These are phyloP conservation scores for Drosophila bunnanda DNA, from an alignment of 2,888 invertebrate genomes.

Conservation along the genomic window DNA sequence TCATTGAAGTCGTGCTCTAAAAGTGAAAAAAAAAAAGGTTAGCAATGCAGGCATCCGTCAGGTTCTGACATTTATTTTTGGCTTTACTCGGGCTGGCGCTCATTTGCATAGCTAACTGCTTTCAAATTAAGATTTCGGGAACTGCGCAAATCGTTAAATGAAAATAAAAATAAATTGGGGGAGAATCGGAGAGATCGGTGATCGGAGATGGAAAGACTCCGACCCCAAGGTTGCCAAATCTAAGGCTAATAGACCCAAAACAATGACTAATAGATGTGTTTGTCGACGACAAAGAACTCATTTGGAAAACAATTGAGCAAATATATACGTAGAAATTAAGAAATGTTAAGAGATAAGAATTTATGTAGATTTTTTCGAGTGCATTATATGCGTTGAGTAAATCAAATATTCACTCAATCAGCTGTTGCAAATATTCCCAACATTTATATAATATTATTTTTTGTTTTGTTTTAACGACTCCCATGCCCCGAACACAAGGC, in stretches of 20 bases:
- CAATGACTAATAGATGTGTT: conserved; percentile 30
- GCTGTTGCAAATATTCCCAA: conserved; percentile 44
- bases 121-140: conserved; percentile 33
- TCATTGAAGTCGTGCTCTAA: conserved; percentile 81
- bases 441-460: conserved; percentile 6
- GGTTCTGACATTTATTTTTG: conserved; percentile 19
- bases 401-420: conserved; percentile 35
- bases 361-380: conserved; percentile 22
- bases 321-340: conserved; percentile 16
- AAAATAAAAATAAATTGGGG: conserved; percentile 12
- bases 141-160: conserved; percentile 45
- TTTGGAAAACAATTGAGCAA: conserved; percentile 20
- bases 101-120: conserved; percentile 33
- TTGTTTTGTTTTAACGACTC: conserved; percentile 12
- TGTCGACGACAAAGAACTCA: conserved; percentile 15
- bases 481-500: conserved; percentile 55
- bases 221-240: conserved; percentile 14
- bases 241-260: conserved; percentile 1
- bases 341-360: conserved; percentile 2
- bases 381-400: conserved; percentile 17
- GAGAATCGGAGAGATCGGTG: neutral
- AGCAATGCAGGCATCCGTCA: conserved; percentile 7
- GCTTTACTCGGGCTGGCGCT: conserved; percentile 19
- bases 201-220: conserved; percentile 5
- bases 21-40: conserved; percentile 23